These are phyloP conservation scores for Pteropus rufus DNA, from an alignment of 2,797 vertebrate species.

Conservation along the genomic window DNA sequence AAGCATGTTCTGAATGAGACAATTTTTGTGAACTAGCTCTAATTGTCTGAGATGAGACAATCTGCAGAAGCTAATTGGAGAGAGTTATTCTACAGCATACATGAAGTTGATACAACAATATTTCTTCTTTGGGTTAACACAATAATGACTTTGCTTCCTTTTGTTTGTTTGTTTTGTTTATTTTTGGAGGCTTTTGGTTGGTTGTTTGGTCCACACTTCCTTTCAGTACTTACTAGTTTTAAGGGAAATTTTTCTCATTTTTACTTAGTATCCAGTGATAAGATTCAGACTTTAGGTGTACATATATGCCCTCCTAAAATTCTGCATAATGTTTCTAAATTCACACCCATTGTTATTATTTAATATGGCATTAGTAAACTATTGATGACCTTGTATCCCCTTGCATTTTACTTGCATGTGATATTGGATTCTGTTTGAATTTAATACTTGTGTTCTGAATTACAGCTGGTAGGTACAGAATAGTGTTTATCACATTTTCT, in stretches of 20 bases:
- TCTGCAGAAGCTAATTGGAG: slow-evolving; percentile 63
- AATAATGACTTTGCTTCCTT: slow-evolving; percentile 43
- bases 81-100: slow-evolving; percentile 32
- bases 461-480: slow-evolving; percentile 40
- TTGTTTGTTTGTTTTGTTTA: neutral
- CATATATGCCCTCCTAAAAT: neutral
- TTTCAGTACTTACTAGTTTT: neutral
- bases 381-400: neutral
- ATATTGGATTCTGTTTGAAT: neutral
- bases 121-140: neutral
- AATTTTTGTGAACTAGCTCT: slow-evolving; percentile 69
- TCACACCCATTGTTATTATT: neutral
- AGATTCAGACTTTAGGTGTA: neutral
- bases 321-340: neutral
- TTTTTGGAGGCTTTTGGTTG: neutral
- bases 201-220: neutral
- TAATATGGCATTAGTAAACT: neutral
- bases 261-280: neutral
- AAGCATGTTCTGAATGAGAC: slow-evolving; percentile 72
- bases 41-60: slow-evolving; percentile 69
- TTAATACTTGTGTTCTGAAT: slow-evolving; percentile 35
- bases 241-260: neutral
- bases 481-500: slow-evolving; percentile 62
- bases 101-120: slow-evolving; percentile 19
- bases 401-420: neutral